These are phyloP conservation scores for Epinotia bilunana DNA, from an alignment of 2,888 invertebrate genomes.

Conservation along the genomic window DNA sequence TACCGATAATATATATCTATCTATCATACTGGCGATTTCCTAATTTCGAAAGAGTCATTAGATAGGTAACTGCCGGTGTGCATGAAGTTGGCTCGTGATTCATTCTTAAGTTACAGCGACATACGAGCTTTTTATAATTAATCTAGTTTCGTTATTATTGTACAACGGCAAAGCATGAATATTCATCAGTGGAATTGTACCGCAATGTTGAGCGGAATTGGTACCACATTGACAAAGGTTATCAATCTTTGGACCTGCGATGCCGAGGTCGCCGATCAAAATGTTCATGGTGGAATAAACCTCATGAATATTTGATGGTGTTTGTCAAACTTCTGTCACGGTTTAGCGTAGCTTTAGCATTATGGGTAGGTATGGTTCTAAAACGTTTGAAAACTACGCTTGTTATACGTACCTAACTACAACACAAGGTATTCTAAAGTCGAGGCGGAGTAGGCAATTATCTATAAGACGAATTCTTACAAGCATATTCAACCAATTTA, in stretches of 20 bases:
- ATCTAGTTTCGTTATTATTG: background rate
- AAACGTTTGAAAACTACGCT: background rate
- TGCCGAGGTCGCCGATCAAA: constrained; percentile 10
- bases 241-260: constrained; percentile 14
- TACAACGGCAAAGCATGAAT: constrained; percentile 18
- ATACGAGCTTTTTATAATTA: constrained; percentile 1
- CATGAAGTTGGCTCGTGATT: background rate
- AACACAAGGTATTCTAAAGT: background rate
- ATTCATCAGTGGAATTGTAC: constrained; percentile 35
- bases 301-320: background rate
- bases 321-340: background rate
- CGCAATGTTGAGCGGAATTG: constrained; percentile 8
- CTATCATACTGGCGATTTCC: background rate
- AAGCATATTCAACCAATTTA: no score
- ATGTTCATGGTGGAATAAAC: constrained; percentile 5
- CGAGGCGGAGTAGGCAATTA: no score
- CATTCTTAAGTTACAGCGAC: background rate
- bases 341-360: background rate
- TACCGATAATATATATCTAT: no score
- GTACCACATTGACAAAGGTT: background rate
- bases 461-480: no score
- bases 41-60: background rate
- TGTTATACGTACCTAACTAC: background rate
- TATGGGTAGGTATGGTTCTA: background rate
- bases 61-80: background rate